phyloP scores from a whole-genome alignment of 1,140 invertebrate species.

The Helicoverpa armigera region DNA sequence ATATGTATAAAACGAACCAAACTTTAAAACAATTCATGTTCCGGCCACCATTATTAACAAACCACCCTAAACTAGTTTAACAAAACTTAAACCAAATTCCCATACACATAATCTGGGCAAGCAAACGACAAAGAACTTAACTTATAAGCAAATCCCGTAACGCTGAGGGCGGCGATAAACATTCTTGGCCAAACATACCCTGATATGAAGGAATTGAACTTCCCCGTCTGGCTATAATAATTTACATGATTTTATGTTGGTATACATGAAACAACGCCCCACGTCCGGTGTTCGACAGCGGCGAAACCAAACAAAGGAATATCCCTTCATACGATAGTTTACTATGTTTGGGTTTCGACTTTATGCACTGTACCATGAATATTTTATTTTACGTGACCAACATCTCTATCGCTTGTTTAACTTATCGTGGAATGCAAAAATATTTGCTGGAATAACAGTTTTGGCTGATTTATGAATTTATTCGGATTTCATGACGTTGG shows the following conservation, averaged over 20 bases:
- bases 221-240: slow-evolving; percentile 38
- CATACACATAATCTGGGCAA: not conserved
- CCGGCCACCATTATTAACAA: slow-evolving; percentile 8
- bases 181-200: slow-evolving; percentile 35
- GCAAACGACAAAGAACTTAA: slow-evolving; percentile 12
- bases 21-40: too few species aligned
- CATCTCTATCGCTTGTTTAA: slow-evolving; percentile 44
- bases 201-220: slow-evolving; percentile 47
- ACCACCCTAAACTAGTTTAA: not conserved
- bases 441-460: slow-evolving; percentile 44
- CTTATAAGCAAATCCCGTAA: slow-evolving; percentile 33
- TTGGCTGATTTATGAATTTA: slow-evolving; percentile 40
- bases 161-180: slow-evolving; percentile 23
- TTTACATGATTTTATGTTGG: slow-evolving; percentile 50
- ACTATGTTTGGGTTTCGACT: slow-evolving; percentile 47
- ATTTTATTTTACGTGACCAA: slow-evolving; percentile 50
- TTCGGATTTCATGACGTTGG: slow-evolving; percentile 27
- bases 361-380: slow-evolving; percentile 49
- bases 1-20: too few species aligned
- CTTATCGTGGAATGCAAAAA: slow-evolving; percentile 22
- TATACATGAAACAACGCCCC: slow-evolving; percentile 28
- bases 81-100: slow-evolving; percentile 24
- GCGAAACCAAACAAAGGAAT: slow-evolving; percentile 48
- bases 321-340: slow-evolving; percentile 46
- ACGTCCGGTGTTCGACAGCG: slow-evolving; percentile 21